Evolutionary conservation across 2,113 vertebrate species (phyloP), one percentile per base, ranked within the genome.

Genomic region (Centropristis striata): DNA sequence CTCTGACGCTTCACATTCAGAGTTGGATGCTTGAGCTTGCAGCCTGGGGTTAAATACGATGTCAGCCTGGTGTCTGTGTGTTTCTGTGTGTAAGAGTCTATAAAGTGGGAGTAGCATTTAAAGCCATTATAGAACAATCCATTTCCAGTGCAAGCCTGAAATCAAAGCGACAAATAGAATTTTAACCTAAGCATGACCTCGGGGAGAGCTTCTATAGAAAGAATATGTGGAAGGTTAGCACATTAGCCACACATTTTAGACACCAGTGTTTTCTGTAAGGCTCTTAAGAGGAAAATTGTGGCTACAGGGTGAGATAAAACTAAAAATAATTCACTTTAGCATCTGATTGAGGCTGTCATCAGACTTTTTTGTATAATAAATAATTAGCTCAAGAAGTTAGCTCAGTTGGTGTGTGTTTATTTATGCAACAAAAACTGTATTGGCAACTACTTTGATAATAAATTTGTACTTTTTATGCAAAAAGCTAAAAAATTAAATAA

Each of bases 121-220:
- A 50, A 71, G 80, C 32, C 32, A 70, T 71, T 71, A 53, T 3
- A 9, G 13, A 80, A 80, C 71, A 87, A 85, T 73, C 59, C 41
- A n/a, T 47, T 59, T 79, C 10, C 5, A 72, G 32, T 1, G 0
- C 5, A 65, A 63, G 85, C 83, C 50, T 83, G 64, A 81, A 84
- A 89, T 87, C 12, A 42, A 81, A 49, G 73, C 73, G 80, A 81
- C 73, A 81, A 79, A 86, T 72, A 58, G 36, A 73, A 59, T 78
- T 49, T 81, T 13, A 83, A 81, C 70, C 73, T 20, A 71, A 82
- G 73, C 65, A 55, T 63, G 79, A 79, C 57, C 65, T 51, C 53
- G 11, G 65, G 70, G 73, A 27, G 80, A 10, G 28, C 60, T 59
- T 81, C 53, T 9, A 37, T 23, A 14, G 66, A 57, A 2, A n/a